Evolutionary conservation across 2,113 vertebrate genomes (phyloP), one percentile per base, ranked within the genome.

Genomic region (Pleuronectes platessa): DNA sequence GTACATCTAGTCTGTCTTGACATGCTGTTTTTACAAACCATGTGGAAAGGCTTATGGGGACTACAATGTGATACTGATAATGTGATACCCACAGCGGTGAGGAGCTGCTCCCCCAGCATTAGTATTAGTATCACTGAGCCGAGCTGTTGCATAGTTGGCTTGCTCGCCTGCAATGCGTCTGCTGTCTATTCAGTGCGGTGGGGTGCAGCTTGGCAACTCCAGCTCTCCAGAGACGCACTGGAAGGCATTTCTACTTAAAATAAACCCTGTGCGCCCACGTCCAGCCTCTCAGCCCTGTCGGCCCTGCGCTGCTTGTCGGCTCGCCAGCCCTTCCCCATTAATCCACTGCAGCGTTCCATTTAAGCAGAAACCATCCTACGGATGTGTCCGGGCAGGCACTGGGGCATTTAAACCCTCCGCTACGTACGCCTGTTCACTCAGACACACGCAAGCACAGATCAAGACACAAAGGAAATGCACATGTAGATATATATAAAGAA

Each of bases 221-320:
- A 71, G 78, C 78, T 90, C 92, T 91, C 90, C 88, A 68, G 87
- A 92, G 90, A 92, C 69, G 21, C 84, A 88, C 91, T 90, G 90
- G 87, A 92, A 92, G 90, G 90, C 92, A 93, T 93, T 92, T 92
- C 83, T 80, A 91, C 91, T 93, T 89, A 92, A 93, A 94, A 94
- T 94, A 94, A 93, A 93, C 90, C 82, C 72, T 78, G 85, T 76
- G 77, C 90, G 81, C 92, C 90, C 89, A 91, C 92, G 88, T 90
- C 85, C 86, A 85, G 88, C 88, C 92, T 89, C 86, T 84, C 87
- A 89, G 88, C 75, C 83, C 87, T 69, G 86, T 82, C 81, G 78
- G 88, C 88, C 82, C 75, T 54, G 89, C 3, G 60, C 82, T 77
- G 82, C 88, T 84, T 88, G 89, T 88, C 76, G 86, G 88, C 85